phyloP scores from a whole-genome alignment of 2,113 vertebrate species.

The Caretta caretta region DNA sequence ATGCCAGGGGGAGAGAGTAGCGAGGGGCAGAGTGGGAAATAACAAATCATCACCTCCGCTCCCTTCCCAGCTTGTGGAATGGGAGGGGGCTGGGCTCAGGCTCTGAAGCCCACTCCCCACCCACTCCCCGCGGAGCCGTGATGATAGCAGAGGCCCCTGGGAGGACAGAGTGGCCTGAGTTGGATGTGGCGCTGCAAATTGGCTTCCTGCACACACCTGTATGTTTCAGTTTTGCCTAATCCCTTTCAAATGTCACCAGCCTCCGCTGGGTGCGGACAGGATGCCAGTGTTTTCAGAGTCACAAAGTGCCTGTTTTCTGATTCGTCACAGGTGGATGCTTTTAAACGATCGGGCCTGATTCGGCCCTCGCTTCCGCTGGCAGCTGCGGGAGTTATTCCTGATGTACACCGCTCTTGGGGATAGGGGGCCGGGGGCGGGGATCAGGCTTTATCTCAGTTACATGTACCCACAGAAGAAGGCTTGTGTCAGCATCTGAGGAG shows the following conservation, averaged over 20 bases:
- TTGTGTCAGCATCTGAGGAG: neutral
- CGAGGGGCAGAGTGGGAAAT: neutral
- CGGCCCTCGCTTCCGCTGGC: accelerated
- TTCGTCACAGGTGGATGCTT: accelerated
- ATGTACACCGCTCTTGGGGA: neutral
- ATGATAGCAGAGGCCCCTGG: neutral
- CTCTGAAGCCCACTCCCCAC: no score
- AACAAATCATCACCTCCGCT: neutral
- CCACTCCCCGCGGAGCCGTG: neutral
- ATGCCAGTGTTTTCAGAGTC: accelerated
- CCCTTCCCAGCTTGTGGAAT: neutral
- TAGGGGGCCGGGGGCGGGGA: accelerated
- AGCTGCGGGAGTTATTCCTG: accelerated
- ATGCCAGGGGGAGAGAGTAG: accelerated
- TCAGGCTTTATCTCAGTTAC: neutral
- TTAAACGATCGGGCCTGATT: accelerated
- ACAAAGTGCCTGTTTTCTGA: neutral
- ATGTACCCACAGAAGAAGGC: neutral
- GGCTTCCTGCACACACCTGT: accelerated
- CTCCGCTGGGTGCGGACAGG: neutral
- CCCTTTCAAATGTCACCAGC: accelerated
- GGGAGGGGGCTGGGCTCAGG: neutral
- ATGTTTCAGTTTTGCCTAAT: accelerated
- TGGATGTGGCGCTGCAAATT: accelerated
- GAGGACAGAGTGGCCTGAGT: accelerated